Conservation (phyloP, 1,140 invertebrate species). For the Mactra quadrangularis region DNA sequence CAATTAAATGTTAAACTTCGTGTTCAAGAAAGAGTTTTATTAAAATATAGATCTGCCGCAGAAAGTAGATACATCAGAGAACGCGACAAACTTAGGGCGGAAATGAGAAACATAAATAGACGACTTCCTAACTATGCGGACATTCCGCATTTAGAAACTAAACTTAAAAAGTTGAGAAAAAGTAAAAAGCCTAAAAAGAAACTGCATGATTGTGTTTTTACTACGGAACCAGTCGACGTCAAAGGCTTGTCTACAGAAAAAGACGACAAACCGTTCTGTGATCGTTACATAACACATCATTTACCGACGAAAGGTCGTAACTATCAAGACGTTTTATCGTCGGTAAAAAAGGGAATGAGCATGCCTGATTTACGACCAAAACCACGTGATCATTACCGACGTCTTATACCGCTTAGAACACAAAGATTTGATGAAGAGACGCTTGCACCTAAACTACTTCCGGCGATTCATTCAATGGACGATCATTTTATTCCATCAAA, state of each 20-base stretch:
- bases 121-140: slow-evolving; percentile 70
- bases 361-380: slow-evolving; percentile 32
- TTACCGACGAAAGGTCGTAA: slow-evolving; percentile 70
- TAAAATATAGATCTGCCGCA: slow-evolving; percentile 67
- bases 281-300: slow-evolving; percentile 73
- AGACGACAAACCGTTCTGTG: slow-evolving; percentile 73
- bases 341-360: slow-evolving; percentile 33
- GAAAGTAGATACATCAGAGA: slow-evolving; percentile 64
- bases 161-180: slow-evolving; percentile 52
- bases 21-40: slow-evolving; percentile 71
- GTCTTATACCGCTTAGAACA: neutral
- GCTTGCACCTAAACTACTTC: slow-evolving; percentile 8
- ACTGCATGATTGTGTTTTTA: slow-evolving; percentile 57
- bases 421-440: neutral
- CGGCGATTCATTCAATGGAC: slow-evolving; percentile 27
- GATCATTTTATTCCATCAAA: slow-evolving; percentile 32
- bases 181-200: slow-evolving; percentile 38
- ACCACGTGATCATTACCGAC: neutral
- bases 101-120: slow-evolving; percentile 65
- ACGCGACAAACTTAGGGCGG: slow-evolving; percentile 63
- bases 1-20: slow-evolving; percentile 67
- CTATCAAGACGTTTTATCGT: slow-evolving; percentile 52
- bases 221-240: slow-evolving; percentile 63
- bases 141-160: slow-evolving; percentile 64
- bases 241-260: slow-evolving; percentile 69